Conservation (phyloP, 2,113 vertebrate genomes). For the Perca schrenkii region DNA sequence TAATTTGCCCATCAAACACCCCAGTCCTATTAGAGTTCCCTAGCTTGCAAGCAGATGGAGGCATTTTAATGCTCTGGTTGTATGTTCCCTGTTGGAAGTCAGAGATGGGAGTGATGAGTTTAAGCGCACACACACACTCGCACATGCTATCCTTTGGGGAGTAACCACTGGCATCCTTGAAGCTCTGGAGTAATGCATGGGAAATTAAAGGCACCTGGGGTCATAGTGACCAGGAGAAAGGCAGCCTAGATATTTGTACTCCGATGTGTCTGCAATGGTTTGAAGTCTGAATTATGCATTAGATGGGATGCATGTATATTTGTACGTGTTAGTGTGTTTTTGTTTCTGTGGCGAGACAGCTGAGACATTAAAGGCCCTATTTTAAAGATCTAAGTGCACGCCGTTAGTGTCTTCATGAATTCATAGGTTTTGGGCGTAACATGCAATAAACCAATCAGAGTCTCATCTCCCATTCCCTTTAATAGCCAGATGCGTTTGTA, state of each 20-base stretch:
- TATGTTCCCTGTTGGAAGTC: constrained; percentile 32
- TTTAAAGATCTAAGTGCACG: too few relatives aligned
- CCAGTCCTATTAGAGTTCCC: constrained; percentile 6
- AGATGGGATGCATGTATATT: constrained; percentile 19
- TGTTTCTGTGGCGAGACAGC: constrained; percentile 29
- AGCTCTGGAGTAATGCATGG: constrained; percentile 44
- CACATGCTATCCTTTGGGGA: constrained; percentile 1
- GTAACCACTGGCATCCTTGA: constrained; percentile 29
- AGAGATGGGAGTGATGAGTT: constrained; percentile 19
- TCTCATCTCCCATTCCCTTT: too few relatives aligned
- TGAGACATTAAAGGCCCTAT: constrained; percentile 43
- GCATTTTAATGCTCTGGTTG: background rate
- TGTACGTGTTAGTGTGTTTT: constrained; percentile 19
- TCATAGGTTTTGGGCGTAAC: too few relatives aligned
- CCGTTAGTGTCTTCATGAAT: too few relatives aligned
- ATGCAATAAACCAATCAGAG: too few relatives aligned
- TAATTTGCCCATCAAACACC: constrained; percentile 4
- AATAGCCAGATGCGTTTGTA: too few relatives aligned
- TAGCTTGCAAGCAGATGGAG: constrained; percentile 25
- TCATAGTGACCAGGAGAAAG: constrained; percentile 39
- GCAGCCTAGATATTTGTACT: constrained; percentile 17
- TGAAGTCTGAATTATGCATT: constrained; percentile 55
- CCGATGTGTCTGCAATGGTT: constrained; percentile 28
- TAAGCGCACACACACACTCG: constrained; percentile 11
- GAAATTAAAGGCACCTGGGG: constrained; percentile 20